These are phyloP conservation scores for Rhynchotus rufescens DNA, from an alignment of 2,797 vertebrate species.

Conservation along the genomic window DNA sequence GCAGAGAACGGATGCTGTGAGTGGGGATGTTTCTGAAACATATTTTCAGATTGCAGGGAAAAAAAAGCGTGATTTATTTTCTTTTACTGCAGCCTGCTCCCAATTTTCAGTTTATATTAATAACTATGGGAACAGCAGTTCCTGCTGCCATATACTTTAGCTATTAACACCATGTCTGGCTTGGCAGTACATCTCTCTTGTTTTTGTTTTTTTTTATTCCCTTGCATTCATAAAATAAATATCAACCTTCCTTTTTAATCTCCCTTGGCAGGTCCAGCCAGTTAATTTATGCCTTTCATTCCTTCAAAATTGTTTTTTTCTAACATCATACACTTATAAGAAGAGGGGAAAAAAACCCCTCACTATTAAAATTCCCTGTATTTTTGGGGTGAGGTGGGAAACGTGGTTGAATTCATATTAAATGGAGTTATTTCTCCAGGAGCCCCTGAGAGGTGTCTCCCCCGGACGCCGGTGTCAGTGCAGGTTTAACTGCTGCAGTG, in stretches of 20 bases:
- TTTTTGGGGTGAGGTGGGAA: background rate
- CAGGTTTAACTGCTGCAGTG: conserved; percentile 77
- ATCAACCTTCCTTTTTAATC: conserved; percentile 46
- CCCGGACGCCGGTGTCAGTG: conserved; percentile 61
- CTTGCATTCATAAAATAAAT: conserved; percentile 39
- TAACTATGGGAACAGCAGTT: conserved; percentile 63
- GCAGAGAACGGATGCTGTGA: background rate
- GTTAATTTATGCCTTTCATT: conserved; percentile 43
- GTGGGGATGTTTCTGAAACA: conserved; percentile 22
- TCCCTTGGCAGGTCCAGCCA: conserved; percentile 50
- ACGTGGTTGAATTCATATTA: conserved; percentile 38
- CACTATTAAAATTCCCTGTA: background rate
- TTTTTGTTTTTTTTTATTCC: conserved; percentile 37
- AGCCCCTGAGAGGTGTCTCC: conserved; percentile 52
- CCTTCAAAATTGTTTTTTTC: conserved; percentile 25
- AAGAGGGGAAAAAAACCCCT: background rate
- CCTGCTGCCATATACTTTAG: conserved; percentile 60
- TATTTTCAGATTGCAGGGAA: conserved; percentile 28
- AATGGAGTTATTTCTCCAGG: conserved; percentile 27
- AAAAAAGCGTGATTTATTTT: conserved; percentile 63
- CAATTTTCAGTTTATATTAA: conserved; percentile 69
- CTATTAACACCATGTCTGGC: conserved; percentile 64
- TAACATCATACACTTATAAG: background rate
- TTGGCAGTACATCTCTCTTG: conserved; percentile 64
- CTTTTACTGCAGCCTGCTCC: conserved; percentile 58